Base-by-base conservation (phyloP, 2,888 invertebrate species). In the Carcina quercana region DNA sequence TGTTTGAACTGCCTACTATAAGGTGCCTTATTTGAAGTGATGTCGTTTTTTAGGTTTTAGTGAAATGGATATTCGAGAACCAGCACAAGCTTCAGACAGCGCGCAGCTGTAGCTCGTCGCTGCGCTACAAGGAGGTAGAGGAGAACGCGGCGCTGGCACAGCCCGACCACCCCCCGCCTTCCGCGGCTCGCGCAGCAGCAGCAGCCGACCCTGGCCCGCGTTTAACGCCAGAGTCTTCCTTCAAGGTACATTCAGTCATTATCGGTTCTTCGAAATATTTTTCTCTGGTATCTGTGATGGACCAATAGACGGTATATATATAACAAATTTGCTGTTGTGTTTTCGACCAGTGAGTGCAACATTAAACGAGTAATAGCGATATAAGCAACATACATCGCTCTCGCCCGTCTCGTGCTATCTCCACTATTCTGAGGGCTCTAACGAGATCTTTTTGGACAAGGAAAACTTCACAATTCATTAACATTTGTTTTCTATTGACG, bases 31-130 rank as follows among this genome's bases (percentile, higher is more conserved):
- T n/a, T n/a, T n/a, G n/a, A n/a, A n/a, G n/a, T n/a, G n/a, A n/a
- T n/a, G n/a, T n/a, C n/a, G 20, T 5, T 24, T 24, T 34, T 5
- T 53, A 89, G 88, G 79, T 85, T 42, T 68, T 88, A 45, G 87
- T 88, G 59, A 87, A 87, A 74, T 87, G 87, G 85, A 79, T 91
- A 43, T 85, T 91, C 61, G 87, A 89, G 66, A 90, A 91, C 56
- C 91, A 91, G 67, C 91, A 91, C 68, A 89, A 91, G 64, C 63
- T 91, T 45, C 87, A 87, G 48, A 88, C 88, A 26, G 76, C 87
- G 22, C 76, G 88, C 10, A 70, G 76, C 47, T 88, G 88, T 68
- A 88, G 87, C 53, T 86, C 82, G 34, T 80, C 83, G 25, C 53
- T 82, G 30, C 70, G 83, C 2, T 78, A 79, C 61, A 84, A 85